phyloP scores from a whole-genome alignment of 2,888 invertebrate species.

The Palloptera scutellata region DNA sequence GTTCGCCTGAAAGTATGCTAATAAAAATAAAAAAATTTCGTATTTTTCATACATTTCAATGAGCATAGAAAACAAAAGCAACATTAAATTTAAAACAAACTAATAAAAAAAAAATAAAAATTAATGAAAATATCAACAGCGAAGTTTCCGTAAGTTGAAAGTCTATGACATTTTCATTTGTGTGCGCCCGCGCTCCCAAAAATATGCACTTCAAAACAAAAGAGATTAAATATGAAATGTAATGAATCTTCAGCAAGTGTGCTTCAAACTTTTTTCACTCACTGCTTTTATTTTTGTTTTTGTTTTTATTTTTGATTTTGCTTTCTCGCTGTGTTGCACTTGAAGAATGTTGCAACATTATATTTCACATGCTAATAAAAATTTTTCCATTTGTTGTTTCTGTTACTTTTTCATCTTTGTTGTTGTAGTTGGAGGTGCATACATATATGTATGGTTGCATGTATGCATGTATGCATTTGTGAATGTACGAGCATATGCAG shows the following conservation, averaged over 20 bases:
- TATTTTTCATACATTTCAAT: too few species aligned
- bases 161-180: too few species aligned
- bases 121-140: too few species aligned
- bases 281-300: conserved; percentile 13
- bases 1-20: background rate
- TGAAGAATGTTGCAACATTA: too few species aligned
- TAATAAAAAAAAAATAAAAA: too few species aligned
- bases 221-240: conserved; percentile 18
- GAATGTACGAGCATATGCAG: too few species aligned
- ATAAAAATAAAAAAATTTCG: background rate
- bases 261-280: conserved; percentile 23
- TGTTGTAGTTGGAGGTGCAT: background rate
- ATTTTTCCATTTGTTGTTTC: background rate
- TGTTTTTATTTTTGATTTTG: conserved; percentile 3
- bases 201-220: conserved; percentile 17
- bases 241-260: conserved; percentile 24
- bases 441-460: too few species aligned
- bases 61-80: too few species aligned
- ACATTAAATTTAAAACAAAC: too few species aligned
- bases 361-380: too few species aligned
- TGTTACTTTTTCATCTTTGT: background rate
- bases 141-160: too few species aligned
- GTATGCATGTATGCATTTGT: too few species aligned
- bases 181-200: conserved; percentile 5
- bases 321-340: background rate